Evolutionary conservation across 2,797 vertebrate genomes (phyloP), one percentile per base, ranked within the genome.

Genomic region (Mareca penelope): DNA sequence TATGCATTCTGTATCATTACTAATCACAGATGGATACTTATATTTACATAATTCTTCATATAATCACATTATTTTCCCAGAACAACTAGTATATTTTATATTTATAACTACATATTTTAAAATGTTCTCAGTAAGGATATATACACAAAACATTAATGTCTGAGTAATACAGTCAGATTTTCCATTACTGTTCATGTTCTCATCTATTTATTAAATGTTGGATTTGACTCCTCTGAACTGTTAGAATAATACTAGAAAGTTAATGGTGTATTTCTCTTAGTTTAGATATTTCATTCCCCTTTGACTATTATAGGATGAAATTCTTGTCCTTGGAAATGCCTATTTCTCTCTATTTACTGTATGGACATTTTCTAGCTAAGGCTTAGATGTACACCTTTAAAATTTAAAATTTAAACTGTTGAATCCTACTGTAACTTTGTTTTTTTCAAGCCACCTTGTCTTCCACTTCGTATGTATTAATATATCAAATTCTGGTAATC

Each of bases 341-440:
- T 23, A 11, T 37, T 68, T 80, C 9, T 71, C 13, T 60, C 53
- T 3, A 29, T 48, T 26, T 88, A 0, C 29, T 69, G 0, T 52
- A 60, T 60, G 5, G 17, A 56, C 9, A 64, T 69, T 72, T 21
- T 37, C 21, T 42, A 35, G 3, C 12, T 76, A 35, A 64, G 22
- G 7, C 7, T 69, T 52, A 72, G 23, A 83, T 64, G 75, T 60
- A n/a, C 76, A 56, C 6, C 1, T 56, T 60, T 50, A 56, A 83
- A 72, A 60, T 2, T 37, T 64, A 42, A 65, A 52, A 72, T 33
- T 28, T 76, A 4, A 24, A 15, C 19, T 67, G 9, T 2, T 85
- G 15, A 73, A 57, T 28, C 16, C 4, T 37, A 70, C 7, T 1
- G 1, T 11, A 63, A 26, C 0, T 44, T 64, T 60, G 12, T 52